Evolutionary conservation across 37 sponge, comb jelly and placozoan species (phyloP).

Genomic region (Amphimedon queenslandica): DNA sequence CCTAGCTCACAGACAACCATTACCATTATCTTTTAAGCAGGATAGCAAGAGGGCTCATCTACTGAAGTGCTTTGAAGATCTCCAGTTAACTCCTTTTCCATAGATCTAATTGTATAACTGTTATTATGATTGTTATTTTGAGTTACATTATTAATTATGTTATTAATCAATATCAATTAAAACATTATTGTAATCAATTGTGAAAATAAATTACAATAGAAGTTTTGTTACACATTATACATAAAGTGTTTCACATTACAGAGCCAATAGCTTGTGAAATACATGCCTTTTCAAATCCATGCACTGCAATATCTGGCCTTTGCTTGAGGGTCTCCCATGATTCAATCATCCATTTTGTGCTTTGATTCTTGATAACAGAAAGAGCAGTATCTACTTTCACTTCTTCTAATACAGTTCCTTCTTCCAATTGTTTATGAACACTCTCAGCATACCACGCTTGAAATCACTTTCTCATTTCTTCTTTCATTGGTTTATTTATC

Average conservation of each 20-base stretch:
- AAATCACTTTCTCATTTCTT: constrained; percentile 25
- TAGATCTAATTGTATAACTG: too few relatives aligned
- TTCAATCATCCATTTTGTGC: constrained; percentile 17
- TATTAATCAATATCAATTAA: too few relatives aligned
- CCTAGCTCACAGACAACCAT: too few relatives aligned
- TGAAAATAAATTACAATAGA: too few relatives aligned
- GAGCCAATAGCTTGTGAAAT: constrained; percentile 1
- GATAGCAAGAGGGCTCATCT: too few relatives aligned
- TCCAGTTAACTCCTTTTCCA: too few relatives aligned
- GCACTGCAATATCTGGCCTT: constrained; percentile 17
- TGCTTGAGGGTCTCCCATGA: constrained; percentile 4
- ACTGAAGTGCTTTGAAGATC: too few relatives aligned
- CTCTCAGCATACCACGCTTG: constrained; percentile 47
- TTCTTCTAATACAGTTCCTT: not conserved
- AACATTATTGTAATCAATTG: too few relatives aligned
- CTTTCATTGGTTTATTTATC: constrained; percentile 47
- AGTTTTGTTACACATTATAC: too few relatives aligned
- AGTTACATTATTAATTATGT: too few relatives aligned
- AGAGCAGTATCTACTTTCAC: constrained; percentile 5
- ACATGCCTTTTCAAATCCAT: constrained; percentile 35
- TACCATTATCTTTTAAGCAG: too few relatives aligned
- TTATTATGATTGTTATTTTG: not conserved
- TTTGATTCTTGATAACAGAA: constrained; percentile 5
- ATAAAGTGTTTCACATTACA: not conserved
- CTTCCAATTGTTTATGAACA: constrained; percentile 12